Evolutionary conservation across 2,888 invertebrate genomes (phyloP), one percentile per base, ranked within the genome.

Genomic region (Chrysomela aeneicollis): DNA sequence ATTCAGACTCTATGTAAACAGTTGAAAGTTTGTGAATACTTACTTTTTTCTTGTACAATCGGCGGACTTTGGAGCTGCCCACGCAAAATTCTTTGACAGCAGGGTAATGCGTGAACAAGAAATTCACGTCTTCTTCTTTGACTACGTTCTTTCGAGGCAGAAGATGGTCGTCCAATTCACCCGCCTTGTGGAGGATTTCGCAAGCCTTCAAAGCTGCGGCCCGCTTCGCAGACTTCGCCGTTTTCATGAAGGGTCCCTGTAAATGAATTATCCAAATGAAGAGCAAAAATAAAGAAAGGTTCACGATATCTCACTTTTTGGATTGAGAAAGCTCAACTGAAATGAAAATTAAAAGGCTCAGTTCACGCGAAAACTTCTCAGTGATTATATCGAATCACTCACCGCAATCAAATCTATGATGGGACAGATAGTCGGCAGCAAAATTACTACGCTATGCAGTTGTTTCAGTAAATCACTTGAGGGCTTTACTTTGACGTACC

Each of bases 131-230:
- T 61, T 81, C 76, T 42, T 85, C 83, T 72, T 82, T 10, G n/a
- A 82, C 63, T 3, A 64, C 71, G 15, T 76, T 72, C 1, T 81
- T 80, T 19, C 78, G 76, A 0, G 96, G 97, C 61, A 92, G 76
- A 59, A 97, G 82, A 32, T 89, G 84, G 32, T 92, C 85, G 68
- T 89, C 87, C 1, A 98, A 83, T 81, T 94, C 95, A 0, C 91
- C 91, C 8, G 80, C 75, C 76, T 89, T 68, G 72, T 95, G 91
- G 3, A 98, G 83, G 71, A 82, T 78, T 61, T 87, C 87, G 78
- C 95, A 95, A 0, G 90, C 87, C 63, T 89, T 87, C 62, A 96
- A 82, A 0, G 95, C 96, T 0, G 91, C 95, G 0, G 93, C 90
- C 73, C 92, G 88, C 82, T 95, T 95, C 0, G 97, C 96, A 17